Conservation (phyloP, 2,888 invertebrate species). For the Amblyjoppa proteus region DNA sequence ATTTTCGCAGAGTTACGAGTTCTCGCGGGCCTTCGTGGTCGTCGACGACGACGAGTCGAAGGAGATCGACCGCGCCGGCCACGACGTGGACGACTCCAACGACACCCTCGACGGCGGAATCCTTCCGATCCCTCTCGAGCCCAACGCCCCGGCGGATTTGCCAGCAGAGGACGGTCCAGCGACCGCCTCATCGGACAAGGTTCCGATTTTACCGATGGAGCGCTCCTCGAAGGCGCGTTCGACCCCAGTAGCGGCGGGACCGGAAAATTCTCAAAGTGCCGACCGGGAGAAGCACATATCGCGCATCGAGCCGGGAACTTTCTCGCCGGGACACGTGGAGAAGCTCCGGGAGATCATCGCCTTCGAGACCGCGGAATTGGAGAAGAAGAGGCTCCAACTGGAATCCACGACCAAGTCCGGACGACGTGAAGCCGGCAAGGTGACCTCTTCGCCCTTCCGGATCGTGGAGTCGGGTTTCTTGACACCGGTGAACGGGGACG, state of each 20-base stretch:
- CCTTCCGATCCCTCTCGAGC: conserved; percentile 38
- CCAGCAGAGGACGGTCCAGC: neutral
- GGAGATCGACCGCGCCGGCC: conserved; percentile 64
- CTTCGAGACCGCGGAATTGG: conserved; percentile 39
- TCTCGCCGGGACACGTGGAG: conserved; percentile 46
- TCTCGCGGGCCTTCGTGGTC: conserved; percentile 78
- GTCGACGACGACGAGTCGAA: conserved; percentile 73
- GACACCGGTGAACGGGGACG: conserved; percentile 5
- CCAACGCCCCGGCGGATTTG: neutral
- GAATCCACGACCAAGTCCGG: conserved; percentile 54
- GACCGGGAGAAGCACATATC: conserved; percentile 33
- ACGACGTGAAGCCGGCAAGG: conserved; percentile 51
- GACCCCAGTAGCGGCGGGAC: neutral
- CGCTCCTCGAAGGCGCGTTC: conserved; percentile 47
- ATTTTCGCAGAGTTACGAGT: conserved; percentile 77
- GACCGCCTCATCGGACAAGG: neutral
- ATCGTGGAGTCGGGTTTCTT: conserved; percentile 4
- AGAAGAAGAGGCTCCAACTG: conserved; percentile 55
- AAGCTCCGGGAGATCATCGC: conserved; percentile 62
- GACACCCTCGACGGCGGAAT: conserved; percentile 53
- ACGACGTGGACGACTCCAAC: conserved; percentile 29
- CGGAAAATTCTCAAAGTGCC: neutral
- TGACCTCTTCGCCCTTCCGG: conserved; percentile 11
- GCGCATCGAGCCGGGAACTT: conserved; percentile 36
- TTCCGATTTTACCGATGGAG: conserved; percentile 11